Evolutionary conservation across 2,888 invertebrate genomes (phyloP), one percentile per base, ranked within the genome.

Genomic region (Cerastis leucographa): DNA sequence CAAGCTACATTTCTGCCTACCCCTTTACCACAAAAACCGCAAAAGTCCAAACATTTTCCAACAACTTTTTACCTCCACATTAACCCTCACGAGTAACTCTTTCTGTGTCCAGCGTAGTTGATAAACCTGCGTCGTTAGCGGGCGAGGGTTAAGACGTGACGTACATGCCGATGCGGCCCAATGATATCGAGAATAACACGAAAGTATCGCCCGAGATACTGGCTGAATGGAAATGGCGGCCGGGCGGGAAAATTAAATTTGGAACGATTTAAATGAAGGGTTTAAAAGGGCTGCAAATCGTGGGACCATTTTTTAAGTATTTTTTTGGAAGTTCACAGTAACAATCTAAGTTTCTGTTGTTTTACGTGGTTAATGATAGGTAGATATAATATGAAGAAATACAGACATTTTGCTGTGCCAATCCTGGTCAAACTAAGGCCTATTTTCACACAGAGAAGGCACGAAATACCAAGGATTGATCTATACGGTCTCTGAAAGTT

Each of bases 91-190:
- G 65, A 79, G 84, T 84, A 84, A 82, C 85, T 82, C 82, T 84
- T 85, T 84, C 79, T 75, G 73, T 77, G 82, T 75, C 84, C 81
- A 76, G 85, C 74, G 84, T 74, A 84, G 87, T 87, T 89, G 90
- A 88, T 90, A 89, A 89, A 89, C 77, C 85, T 68, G 70, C 74
- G 80, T 90, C 88, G 90, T 91, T 90, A 91, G 89, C 85, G 73
- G 64, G 80, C 84, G 78, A 84, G 88, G 88, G 88, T 78, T 80
- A 80, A 85, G 74, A 88, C 91, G 91, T 91, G 91, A 90, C 87
- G 76, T 73, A 80, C 87, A 86, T 91, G 78, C 84, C 29, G 76
- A 88, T 85, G 79, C 22, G 59, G 65, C 42, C 81, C 71, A 79
- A 86, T 83, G 81, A 87, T 85, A 87, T 87, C 78, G 86, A 78